Evolutionary conservation across 1,140 invertebrate genomes (phyloP).

Genomic region (Bombus balteatus): DNA sequence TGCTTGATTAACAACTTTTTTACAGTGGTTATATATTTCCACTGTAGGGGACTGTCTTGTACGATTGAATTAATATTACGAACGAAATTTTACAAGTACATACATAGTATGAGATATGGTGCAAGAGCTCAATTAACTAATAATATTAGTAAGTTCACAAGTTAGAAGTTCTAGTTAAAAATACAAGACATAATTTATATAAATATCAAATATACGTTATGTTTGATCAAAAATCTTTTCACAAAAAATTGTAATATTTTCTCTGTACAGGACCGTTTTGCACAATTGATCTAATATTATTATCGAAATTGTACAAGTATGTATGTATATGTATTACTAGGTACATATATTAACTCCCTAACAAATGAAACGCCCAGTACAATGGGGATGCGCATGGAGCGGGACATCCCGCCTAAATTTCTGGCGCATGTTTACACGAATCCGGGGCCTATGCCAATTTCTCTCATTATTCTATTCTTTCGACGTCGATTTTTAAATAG

Average conservation of each 20-base stretch:
- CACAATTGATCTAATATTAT: neutral
- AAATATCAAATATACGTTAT: too few relatives aligned
- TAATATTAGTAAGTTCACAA: too few relatives aligned
- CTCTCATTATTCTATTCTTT: neutral
- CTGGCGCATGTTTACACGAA: slow-evolving; percentile 20
- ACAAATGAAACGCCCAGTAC: neutral
- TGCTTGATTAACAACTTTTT: too few relatives aligned
- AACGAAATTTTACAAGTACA: too few relatives aligned
- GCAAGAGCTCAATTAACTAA: too few relatives aligned
- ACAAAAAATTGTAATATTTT: neutral
- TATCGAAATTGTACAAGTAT: neutral
- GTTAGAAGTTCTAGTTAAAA: too few relatives aligned
- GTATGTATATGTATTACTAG: too few relatives aligned
- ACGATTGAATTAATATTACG: too few relatives aligned
- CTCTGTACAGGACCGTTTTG: neutral
- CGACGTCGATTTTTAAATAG: slow-evolving; percentile 21
- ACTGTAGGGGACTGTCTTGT: too few relatives aligned
- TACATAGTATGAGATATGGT: too few relatives aligned
- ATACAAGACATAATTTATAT: too few relatives aligned
- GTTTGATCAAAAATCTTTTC: neutral
- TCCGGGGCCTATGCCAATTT: slow-evolving; percentile 11
- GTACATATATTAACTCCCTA: neutral
- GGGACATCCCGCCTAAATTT: slow-evolving; percentile 56
- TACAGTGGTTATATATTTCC: too few relatives aligned
- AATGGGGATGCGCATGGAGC: slow-evolving; percentile 22